phyloP scores from a whole-genome alignment of 2,113 vertebrate genomes.

The Symphodus melops region DNA sequence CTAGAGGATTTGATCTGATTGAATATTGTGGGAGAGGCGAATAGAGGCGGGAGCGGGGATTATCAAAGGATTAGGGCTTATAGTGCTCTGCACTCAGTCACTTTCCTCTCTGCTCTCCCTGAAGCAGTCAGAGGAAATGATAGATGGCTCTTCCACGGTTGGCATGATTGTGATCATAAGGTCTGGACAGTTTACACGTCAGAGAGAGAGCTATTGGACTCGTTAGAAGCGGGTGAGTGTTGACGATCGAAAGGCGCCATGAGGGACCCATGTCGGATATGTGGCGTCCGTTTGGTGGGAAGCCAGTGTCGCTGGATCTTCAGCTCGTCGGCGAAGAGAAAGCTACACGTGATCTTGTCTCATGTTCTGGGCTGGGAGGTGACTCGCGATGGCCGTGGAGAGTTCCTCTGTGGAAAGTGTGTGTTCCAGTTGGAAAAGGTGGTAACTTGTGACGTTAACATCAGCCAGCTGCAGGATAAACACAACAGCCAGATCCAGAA shows the following conservation, averaged over 20 bases:
- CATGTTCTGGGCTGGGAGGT: conserved; percentile 78
- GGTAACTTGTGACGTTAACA: conserved; percentile 76
- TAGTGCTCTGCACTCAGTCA: conserved; percentile 62
- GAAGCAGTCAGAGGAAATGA: conserved; percentile 57
- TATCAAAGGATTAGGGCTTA: conserved; percentile 77
- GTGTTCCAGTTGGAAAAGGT: conserved; percentile 83
- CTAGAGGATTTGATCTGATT: conserved; percentile 72
- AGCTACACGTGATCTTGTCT: conserved; percentile 81
- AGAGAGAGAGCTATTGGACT: conserved; percentile 36
- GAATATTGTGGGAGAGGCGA: conserved; percentile 60
- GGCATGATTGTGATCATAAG: conserved; percentile 33
- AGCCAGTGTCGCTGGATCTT: conserved; percentile 85
- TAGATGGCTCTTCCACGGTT: conserved; percentile 45
- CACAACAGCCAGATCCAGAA: conserved; percentile 69
- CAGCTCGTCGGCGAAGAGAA: conserved; percentile 72
- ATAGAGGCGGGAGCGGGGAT: conserved; percentile 75
- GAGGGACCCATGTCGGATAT: conserved; percentile 82
- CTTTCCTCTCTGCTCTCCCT: conserved; percentile 52
- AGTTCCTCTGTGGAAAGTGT: conserved; percentile 85
- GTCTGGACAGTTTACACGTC: conserved; percentile 24
- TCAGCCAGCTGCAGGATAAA: conserved; percentile 73
- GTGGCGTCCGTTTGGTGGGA: conserved; percentile 74
- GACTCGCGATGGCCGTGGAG: conserved; percentile 76
- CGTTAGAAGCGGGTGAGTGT: conserved; percentile 10
- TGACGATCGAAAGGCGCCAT: conserved; percentile 51